Evolutionary conservation across 2,888 invertebrate species (phyloP), one percentile per base, ranked within the genome.

Genomic region (Gasteruption jaculator): DNA sequence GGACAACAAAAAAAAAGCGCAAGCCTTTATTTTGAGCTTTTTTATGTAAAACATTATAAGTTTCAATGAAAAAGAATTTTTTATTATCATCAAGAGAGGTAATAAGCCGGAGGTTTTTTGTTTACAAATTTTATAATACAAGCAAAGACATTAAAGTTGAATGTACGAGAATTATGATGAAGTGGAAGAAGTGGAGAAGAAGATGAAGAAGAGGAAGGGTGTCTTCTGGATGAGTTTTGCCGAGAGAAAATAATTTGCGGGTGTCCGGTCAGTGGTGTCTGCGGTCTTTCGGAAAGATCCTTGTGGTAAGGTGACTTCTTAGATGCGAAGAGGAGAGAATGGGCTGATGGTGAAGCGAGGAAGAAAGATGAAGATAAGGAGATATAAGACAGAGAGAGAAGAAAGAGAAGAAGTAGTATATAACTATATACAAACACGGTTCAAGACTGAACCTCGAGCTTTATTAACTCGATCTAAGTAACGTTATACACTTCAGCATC

Each of bases 231-330:
- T 52, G 59, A 60, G 57, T 55, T 56, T 50, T 46, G 48, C 41
- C 54, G 49, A 58, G 54, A 59, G 60, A 60, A 65, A 65, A 64
- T 65, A 63, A 64, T 63, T 63, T 65, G 63, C 60, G 62, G 61
- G 61, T 60, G 58, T 60, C 56, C 59, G 52, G 52, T 38, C 52
- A 46, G 54, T 53, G 54, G 49, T 53, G 60, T 58, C 56, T 59
- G 63, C 59, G 62, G 63, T 63, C 56, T 56, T 52, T n/a, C n/a
- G n/a, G n/a, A n/a, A n/a, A n/a, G n/a, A n/a, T n/a, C n/a, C n/a
- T n/a, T n/a, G n/a, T n/a, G n/a, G n/a, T n/a, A n/a, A n/a, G n/a
- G n/a, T n/a, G n/a, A n/a, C n/a, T n/a, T n/a, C n/a, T n/a, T 30
- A 32, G 54, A 41, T 49, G 41, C 21, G 35, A 29, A 38, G 35